Evolutionary conservation across 2,888 invertebrate genomes (phyloP), one percentile per base, ranked within the genome.

Genomic region (Hirudinaria manillensis): DNA sequence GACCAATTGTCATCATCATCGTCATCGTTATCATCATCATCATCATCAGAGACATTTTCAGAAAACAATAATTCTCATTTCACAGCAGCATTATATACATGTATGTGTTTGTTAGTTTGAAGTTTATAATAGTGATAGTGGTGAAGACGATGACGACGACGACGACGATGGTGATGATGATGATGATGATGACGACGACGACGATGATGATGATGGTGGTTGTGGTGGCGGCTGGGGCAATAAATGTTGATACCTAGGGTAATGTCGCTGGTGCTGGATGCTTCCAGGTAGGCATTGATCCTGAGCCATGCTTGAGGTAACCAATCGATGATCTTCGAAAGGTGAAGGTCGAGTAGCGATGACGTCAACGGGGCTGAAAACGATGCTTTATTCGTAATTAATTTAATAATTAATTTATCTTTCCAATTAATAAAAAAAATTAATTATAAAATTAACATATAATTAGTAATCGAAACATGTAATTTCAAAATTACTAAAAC

Each of bases 231-330:
- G 10, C 56, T 3, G 13, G 3, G 56, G 13, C 56, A 16, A 27
- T 16, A 16, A 36, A 45, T 45, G 29, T 2, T 27, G 7, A 6
- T 82, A 81, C 94, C 97, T 79, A 98, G 94, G 10, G 97, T 97
- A 79, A 95, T 95, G 87, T 98, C 97, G 75, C 94, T 92, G 21
- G 95, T 94, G 82, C 94, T 94, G 86, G 96, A 94, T 0, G 92
- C 92, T 86, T 97, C 96, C 68, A 97, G 88, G 87, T 95, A 96
- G 77, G 94, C 92, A 87, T 97, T 97, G 78, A 97, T 89, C 83
- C 96, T 93, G 77, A 92, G 90, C 95, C 95, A 96, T 13, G 95
- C 93, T 76, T 92, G 91, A 0, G 96, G 95, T 80, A 97, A 87
- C 96, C 97, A 97, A 79, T 96, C 95, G 71, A 96, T 88, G 10